Base-by-base conservation (phyloP, 2,888 invertebrate species). In the Spodoptera littoralis region DNA sequence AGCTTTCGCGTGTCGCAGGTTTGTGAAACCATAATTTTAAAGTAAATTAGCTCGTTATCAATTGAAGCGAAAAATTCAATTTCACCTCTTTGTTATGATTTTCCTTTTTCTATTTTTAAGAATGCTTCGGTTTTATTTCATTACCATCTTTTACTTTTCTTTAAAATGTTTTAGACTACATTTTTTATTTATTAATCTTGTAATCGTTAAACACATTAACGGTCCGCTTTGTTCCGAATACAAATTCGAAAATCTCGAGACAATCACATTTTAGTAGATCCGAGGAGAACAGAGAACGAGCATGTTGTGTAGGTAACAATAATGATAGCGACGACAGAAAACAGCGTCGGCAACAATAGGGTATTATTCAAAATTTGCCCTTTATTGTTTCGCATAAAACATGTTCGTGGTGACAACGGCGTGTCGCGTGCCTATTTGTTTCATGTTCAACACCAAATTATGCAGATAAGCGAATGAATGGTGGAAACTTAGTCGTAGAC, bases 391-490 rank as follows among this genome's bases (percentile, higher is more conserved):
- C 88, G 79, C 87, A 90, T 91, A 90, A 91, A 92, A 92, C 91
- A 91, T 91, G 89, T 90, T 88, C 81, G 82, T 82, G 84, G 86
- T 88, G 90, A 90, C 90, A 91, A 88, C 88, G 79, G 84, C 85
- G 82, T 88, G 88, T 89, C 87, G 87, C 87, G 81, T 86, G 88
- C 89, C 90, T 90, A 92, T 91, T 92, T 90, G 87, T 90, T 91
- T 89, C 91, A 87, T 91, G 89, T 89, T 90, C 88, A 86, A 89
- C 90, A 88, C 80, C 87, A 90, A 92, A 93, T 93, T 92, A 92
- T 93, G 91, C 86, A 92, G 92, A 93, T 93, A 92, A 91, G 92
- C 89, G 88, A 92, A 86, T 91, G 90, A 92, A 92, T 92, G 86
- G 90, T 79, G 83, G 86, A 88, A 93, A 93, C 92, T 93, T 92